Conservation (phyloP, 2,888 invertebrate genomes). For the Drosophila rubida region DNA sequence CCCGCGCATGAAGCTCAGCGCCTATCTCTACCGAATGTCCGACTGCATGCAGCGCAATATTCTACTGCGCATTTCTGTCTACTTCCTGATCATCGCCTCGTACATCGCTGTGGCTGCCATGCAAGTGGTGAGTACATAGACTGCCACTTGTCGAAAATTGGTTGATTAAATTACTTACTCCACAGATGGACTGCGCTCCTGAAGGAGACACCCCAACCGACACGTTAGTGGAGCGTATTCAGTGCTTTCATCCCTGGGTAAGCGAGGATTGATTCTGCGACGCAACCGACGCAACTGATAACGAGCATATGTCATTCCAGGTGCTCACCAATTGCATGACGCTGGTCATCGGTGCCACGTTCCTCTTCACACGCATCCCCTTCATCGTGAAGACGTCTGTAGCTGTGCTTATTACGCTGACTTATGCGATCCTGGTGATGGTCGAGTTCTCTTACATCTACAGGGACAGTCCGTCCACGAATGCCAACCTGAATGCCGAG, state of each 20-base stretch:
- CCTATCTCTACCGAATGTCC: slow-evolving; percentile 88
- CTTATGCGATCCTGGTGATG: slow-evolving; percentile 90
- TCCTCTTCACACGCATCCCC: slow-evolving; percentile 93
- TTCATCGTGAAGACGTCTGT: slow-evolving; percentile 92
- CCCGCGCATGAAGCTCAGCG: slow-evolving; percentile 86
- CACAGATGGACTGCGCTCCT: slow-evolving; percentile 39
- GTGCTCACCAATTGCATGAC: slow-evolving; percentile 86
- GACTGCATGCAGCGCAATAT: slow-evolving; percentile 88
- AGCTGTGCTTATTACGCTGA: slow-evolving; percentile 87
- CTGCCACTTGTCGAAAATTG: background rate
- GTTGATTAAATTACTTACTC: background rate
- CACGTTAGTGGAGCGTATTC: slow-evolving; percentile 36
- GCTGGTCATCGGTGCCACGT: slow-evolving; percentile 88
- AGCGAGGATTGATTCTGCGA: slow-evolving; percentile 7
- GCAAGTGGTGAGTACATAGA: slow-evolving; percentile 62
- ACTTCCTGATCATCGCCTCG: slow-evolving; percentile 88
- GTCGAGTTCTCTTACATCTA: slow-evolving; percentile 86
- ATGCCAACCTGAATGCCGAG: slow-evolving; percentile 89
- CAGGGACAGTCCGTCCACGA: slow-evolving; percentile 89
- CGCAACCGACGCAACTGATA: no score
- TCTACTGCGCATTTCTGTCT: slow-evolving; percentile 88
- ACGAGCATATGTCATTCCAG: slow-evolving; percentile 59
- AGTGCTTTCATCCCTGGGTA: slow-evolving; percentile 85
- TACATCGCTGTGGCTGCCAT: slow-evolving; percentile 86
- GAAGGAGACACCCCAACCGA: background rate